These are phyloP conservation scores for Muricea muricata DNA, from an alignment of 92 coral and sea anemone species.

Conservation along the genomic window DNA sequence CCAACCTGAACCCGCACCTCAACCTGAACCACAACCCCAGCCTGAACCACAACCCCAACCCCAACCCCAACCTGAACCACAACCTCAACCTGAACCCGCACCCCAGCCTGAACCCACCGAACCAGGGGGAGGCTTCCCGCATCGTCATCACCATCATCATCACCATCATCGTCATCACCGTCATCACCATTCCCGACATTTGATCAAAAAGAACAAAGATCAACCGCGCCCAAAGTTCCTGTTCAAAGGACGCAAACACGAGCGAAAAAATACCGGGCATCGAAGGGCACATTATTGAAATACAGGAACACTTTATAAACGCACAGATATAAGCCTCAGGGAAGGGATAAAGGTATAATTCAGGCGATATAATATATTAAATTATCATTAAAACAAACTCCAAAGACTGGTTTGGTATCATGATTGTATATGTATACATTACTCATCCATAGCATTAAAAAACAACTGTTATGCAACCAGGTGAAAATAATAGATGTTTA, in stretches of 20 bases:
- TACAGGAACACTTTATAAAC: too few relatives aligned
- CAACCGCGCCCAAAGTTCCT: not conserved
- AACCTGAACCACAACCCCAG: not conserved
- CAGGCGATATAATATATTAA: too few relatives aligned
- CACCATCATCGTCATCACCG: not conserved
- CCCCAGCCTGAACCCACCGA: not conserved
- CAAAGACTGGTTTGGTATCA: too few relatives aligned
- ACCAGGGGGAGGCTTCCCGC: constrained; percentile 1
- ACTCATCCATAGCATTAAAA: too few relatives aligned
- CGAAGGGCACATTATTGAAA: too few relatives aligned
- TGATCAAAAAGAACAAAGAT: not conserved
- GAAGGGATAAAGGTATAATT: too few relatives aligned
- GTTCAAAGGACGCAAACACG: not conserved
- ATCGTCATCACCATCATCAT: not conserved
- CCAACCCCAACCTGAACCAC: not conserved
- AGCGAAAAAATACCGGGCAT: too few relatives aligned
- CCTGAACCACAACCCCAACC: not conserved
- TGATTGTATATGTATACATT: too few relatives aligned
- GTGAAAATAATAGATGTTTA: too few relatives aligned
- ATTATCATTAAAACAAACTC: too few relatives aligned
- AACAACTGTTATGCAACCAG: too few relatives aligned
- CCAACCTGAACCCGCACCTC: not conserved
- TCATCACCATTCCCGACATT: not conserved
- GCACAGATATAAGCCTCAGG: too few relatives aligned
- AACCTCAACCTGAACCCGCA: constrained; percentile 5